Conservation (phyloP, 1,140 invertebrate species). For the Cherax destructor region DNA sequence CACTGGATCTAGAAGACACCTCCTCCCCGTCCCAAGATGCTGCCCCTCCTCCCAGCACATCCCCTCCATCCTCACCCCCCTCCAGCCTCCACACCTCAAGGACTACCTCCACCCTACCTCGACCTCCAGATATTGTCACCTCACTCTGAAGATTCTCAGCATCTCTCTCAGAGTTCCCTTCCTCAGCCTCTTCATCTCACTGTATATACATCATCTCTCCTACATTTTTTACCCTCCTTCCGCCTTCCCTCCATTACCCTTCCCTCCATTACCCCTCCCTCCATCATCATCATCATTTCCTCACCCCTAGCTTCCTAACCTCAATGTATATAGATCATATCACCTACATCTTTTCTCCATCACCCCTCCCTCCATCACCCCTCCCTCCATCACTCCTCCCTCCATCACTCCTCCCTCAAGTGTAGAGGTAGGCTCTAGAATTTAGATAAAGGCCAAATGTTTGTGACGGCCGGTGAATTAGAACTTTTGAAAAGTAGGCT, state of each 20-base stretch:
- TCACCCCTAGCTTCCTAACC: no score
- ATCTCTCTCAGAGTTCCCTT: neutral
- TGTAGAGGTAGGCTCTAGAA: no score
- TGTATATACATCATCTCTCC: neutral
- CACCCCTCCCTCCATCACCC: no score
- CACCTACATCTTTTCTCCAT: neutral
- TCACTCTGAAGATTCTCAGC: neutral
- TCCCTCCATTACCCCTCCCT: neutral
- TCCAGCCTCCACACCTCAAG: neutral
- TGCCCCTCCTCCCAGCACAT: neutral
- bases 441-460: no score
- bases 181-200: neutral
- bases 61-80: neutral
- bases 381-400: no score
- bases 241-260: neutral
- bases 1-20: constrained; percentile 36
- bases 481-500: no score
- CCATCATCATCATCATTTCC: no score
- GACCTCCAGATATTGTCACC: neutral
- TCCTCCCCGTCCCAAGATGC: constrained; percentile 6
- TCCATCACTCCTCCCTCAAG: no score
- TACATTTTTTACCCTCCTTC: neutral
- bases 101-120: neutral
- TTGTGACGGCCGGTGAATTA: no score
- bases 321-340: neutral